These are phyloP conservation scores for Molothrus ater DNA, from an alignment of 2,797 vertebrate genomes.

Conservation along the genomic window DNA sequence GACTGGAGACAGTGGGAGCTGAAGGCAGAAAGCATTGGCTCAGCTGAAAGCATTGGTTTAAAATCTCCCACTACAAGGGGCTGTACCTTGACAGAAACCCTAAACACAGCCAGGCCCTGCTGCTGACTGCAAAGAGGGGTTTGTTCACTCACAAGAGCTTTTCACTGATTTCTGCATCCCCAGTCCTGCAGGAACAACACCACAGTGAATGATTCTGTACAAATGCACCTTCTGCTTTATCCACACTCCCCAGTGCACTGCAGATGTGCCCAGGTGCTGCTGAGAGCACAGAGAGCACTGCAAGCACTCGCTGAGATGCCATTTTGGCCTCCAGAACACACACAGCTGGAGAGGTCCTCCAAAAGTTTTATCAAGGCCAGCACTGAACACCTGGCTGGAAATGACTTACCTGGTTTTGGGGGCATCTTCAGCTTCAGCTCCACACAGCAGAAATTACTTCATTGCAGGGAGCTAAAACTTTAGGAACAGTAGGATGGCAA, in stretches of 20 bases:
- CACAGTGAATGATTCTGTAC: neutral
- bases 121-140: neutral
- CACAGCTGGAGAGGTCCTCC: neutral
- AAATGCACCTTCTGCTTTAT: neutral
- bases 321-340: neutral
- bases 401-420: neutral
- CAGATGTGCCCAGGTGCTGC: neutral
- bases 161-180: neutral
- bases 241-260: neutral
- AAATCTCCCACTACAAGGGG: slow-evolving; percentile 47
- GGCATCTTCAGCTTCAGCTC: neutral
- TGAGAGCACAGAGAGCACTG: neutral
- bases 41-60: slow-evolving; percentile 52
- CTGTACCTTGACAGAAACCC: neutral
- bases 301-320: neutral
- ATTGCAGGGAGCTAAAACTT: neutral
- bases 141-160: neutral
- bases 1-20: slow-evolving; percentile 37
- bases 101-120: neutral
- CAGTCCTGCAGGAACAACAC: neutral
- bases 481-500: neutral
- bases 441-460: neutral
- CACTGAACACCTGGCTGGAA: neutral
- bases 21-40: slow-evolving; percentile 15
- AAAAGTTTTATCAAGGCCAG: neutral